Percentiles rank a stretch among this genome's conserved stretches.
Conservation (phyloP, 2,888 invertebrate genomes). For the Trissolcus brochymenae region DNA sequence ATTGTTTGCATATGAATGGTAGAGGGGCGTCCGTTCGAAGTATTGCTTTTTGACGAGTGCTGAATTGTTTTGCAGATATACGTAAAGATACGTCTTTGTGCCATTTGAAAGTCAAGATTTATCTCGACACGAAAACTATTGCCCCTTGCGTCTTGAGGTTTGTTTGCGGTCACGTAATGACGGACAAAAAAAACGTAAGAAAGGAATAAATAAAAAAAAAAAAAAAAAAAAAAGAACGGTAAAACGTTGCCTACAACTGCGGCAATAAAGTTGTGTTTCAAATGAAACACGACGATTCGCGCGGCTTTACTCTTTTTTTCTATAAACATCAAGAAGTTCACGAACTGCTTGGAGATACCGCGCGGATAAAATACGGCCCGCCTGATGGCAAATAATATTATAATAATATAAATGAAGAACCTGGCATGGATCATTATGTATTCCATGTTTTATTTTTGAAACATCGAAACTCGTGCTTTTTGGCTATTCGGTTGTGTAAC, state of each 20-base stretch:
- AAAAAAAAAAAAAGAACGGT: neutral
- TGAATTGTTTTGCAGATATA: conserved; percentile 29
- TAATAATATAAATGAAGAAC: too few relatives aligned
- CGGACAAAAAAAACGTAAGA: conserved; percentile 12
- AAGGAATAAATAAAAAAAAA: too few relatives aligned
- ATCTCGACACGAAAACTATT: conserved; percentile 35
- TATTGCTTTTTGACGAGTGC: conserved; percentile 35
- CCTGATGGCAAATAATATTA: too few relatives aligned
- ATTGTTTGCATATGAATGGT: conserved; percentile 10
- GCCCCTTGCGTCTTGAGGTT: conserved; percentile 33
- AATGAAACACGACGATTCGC: conserved; percentile 7
- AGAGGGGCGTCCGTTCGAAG: conserved; percentile 9
- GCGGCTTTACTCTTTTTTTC: conserved; percentile 3
- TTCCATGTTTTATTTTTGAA: too few relatives aligned
- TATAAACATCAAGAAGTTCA: neutral
- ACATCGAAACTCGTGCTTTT: neutral
- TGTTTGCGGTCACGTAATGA: conserved; percentile 35
- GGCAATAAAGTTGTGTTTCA: conserved; percentile 29
- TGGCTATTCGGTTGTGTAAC: neutral
- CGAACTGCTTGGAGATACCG: too few relatives aligned
- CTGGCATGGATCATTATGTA: too few relatives aligned
- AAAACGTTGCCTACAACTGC: conserved; percentile 39
- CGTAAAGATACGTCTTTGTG: conserved; percentile 33
- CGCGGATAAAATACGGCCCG: too few relatives aligned
- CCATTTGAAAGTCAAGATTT: conserved; percentile 42